Evolutionary conservation across 1,140 invertebrate genomes (phyloP).

Genomic region (Solen grandis): DNA sequence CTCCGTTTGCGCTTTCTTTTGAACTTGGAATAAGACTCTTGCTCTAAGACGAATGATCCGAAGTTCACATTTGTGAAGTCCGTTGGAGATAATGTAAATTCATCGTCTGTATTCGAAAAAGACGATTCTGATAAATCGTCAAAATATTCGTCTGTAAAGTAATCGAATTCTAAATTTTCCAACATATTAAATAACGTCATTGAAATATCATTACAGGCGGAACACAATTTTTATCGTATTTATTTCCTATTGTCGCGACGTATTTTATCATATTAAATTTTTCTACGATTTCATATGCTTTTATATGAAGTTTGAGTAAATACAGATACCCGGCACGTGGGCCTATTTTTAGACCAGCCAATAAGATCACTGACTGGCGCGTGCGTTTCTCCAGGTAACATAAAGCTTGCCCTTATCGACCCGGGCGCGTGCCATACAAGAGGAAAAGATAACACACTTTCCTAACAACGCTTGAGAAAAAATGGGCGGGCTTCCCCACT

Average conservation of each 20-base stretch:
- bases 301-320: not conserved
- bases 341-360: slow-evolving; percentile 20
- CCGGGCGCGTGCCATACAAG: slow-evolving; percentile 45
- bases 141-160: slow-evolving; percentile 49
- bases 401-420: slow-evolving; percentile 36
- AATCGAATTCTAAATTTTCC: slow-evolving; percentile 47
- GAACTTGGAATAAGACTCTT: slow-evolving; percentile 34
- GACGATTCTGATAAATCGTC: slow-evolving; percentile 54
- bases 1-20: slow-evolving; percentile 30
- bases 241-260: too few species aligned
- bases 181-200: slow-evolving; percentile 27
- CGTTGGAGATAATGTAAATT: slow-evolving; percentile 8
- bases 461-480: not conserved
- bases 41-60: slow-evolving; percentile 2
- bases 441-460: slow-evolving; percentile 31
- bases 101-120: slow-evolving; percentile 54
- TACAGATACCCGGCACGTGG: slow-evolving; percentile 40
- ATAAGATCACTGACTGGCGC: slow-evolving; percentile 47
- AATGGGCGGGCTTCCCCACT: not conserved
- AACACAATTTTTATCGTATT: too few species aligned
- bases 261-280: too few species aligned
- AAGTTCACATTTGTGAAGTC: slow-evolving; percentile 16
- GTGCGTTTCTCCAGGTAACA: slow-evolving; percentile 33
- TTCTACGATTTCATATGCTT: not conserved
- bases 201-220: too few species aligned